Percentiles rank a stretch among this genome's conserved stretches.
These are phyloP conservation scores for Drosophila seguyi DNA, from an alignment of 1,140 invertebrate species.

Conservation along the genomic window DNA sequence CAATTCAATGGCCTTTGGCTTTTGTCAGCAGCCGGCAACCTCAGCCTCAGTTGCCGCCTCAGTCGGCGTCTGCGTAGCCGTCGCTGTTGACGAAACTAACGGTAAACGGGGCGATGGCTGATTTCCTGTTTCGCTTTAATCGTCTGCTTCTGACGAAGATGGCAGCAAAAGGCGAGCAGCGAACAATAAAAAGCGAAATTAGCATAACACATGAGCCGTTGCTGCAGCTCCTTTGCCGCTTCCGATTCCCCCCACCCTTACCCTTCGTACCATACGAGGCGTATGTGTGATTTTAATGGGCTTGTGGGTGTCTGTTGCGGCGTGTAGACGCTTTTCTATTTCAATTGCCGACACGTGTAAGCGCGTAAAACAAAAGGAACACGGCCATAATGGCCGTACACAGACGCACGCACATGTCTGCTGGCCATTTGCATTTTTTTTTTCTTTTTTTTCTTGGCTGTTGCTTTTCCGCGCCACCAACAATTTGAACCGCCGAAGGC, in stretches of 20 bases:
- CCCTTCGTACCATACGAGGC: not conserved
- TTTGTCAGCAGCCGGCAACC: slow-evolving; percentile 33
- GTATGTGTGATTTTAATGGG: slow-evolving; percentile 69
- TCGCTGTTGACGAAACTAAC: slow-evolving; percentile 50
- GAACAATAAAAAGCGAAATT: slow-evolving; percentile 75
- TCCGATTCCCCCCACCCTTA: not conserved
- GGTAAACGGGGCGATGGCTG: slow-evolving; percentile 51
- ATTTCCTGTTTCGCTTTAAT: slow-evolving; percentile 64
- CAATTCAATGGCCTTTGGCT: slow-evolving; percentile 80
- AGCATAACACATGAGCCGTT: slow-evolving; percentile 71
- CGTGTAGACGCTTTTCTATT: slow-evolving; percentile 56
- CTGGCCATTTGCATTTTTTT: slow-evolving; percentile 39
- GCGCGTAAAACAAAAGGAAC: slow-evolving; percentile 54
- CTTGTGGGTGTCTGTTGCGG: slow-evolving; percentile 62
- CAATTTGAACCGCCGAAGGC: slow-evolving; percentile 11
- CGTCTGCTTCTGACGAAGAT: slow-evolving; percentile 41
- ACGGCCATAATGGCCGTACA: slow-evolving; percentile 15
- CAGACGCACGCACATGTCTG: slow-evolving; percentile 20
- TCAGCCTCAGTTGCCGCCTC: slow-evolving; percentile 10
- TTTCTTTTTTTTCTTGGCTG: not conserved
- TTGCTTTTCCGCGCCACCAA: slow-evolving; percentile 1
- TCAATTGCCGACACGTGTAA: slow-evolving; percentile 76
- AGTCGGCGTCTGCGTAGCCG: not conserved
- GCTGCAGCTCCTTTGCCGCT: slow-evolving; percentile 15
- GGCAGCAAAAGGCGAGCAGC: slow-evolving; percentile 43